Base-by-base conservation (phyloP, 2,797 vertebrate species). In the Ataeniobius toweri region DNA sequence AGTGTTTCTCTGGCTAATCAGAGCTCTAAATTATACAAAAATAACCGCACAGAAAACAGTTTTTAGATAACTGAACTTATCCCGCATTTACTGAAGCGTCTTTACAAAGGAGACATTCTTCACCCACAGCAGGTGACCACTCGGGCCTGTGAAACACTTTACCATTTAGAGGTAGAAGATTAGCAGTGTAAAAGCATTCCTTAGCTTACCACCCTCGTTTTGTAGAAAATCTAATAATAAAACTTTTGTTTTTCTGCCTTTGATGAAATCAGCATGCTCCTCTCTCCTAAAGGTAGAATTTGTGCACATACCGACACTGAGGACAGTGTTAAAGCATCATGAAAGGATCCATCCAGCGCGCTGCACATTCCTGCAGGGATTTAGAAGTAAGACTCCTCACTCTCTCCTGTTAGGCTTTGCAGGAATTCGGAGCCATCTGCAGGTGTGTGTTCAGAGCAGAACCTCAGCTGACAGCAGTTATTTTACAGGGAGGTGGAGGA, bases 391-490 rank as follows among this genome's bases (percentile, higher is more conserved):
- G 82, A 81, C 44, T 80, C 80, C 81, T 85, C 86, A 80, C 83
- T 76, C 88, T 78, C 82, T 86, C 79, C 79, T 7, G 81, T 88
- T 83, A 82, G 90, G 82, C 81, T 0, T 18, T n/a, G 12, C 74
- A 91, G 93, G 93, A 94, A 94, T 94, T 90, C 6, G 69, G 36
- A 71, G 86, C 50, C 9, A 44, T 74, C 81, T 88, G 85, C 88
- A 89, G 88, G 91, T 92, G 89, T 80, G 91, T 39, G 80, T 74
- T 76, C 68, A 41, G 69, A 69, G 77, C 73, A 74, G 9, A 68
- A 74, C 81, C 81, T 80, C 39, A 39, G 68, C 78, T 78, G 88
- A 90, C 84, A 71, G 73, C 59, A 24, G 80, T 46, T 77, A 89
- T 89, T 92, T 94, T 89, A 89, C 92, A 89, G 87, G 2, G 50